phyloP scores from a whole-genome alignment of 2,888 invertebrate genomes.

The Catocala fraxini region DNA sequence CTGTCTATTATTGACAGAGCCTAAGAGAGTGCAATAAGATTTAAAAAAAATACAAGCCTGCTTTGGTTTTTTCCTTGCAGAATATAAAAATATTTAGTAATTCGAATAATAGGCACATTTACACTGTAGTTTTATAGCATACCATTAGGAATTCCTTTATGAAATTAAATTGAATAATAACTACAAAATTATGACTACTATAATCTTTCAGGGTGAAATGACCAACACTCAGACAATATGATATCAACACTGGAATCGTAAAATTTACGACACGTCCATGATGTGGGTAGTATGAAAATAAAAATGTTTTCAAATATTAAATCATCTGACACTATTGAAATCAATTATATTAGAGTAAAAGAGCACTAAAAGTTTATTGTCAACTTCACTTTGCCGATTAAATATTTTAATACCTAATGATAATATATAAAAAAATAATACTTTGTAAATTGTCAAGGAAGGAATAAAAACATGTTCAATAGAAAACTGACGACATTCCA shows the following conservation, averaged over 20 bases:
- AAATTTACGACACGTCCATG: not conserved
- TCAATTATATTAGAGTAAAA: not conserved
- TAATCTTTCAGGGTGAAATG: not conserved
- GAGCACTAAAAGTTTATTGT: conserved; percentile 3
- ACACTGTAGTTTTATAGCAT: too few relatives aligned
- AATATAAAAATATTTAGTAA: too few relatives aligned
- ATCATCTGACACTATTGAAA: not conserved
- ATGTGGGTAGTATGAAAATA: not conserved
- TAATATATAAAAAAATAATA: too few relatives aligned
- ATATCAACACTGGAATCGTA: too few relatives aligned
- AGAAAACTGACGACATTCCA: conserved; percentile 15
- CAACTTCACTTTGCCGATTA: conserved; percentile 1
- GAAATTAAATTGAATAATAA: too few relatives aligned
- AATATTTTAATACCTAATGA: not conserved
- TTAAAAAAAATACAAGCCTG: too few relatives aligned
- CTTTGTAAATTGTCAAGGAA: conserved; percentile 7
- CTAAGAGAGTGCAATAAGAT: too few relatives aligned
- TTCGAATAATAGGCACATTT: too few relatives aligned
- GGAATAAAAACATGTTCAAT: conserved; percentile 18
- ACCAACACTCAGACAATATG: not conserved
- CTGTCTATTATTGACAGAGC: too few relatives aligned
- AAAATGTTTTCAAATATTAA: not conserved
- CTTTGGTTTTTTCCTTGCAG: too few relatives aligned
- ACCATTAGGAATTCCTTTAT: too few relatives aligned
- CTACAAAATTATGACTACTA: too few relatives aligned